Percentiles rank a stretch among this genome's conserved stretches.
Conservation (phyloP, 2,888 invertebrate species). For the Sphinx pinastri region DNA sequence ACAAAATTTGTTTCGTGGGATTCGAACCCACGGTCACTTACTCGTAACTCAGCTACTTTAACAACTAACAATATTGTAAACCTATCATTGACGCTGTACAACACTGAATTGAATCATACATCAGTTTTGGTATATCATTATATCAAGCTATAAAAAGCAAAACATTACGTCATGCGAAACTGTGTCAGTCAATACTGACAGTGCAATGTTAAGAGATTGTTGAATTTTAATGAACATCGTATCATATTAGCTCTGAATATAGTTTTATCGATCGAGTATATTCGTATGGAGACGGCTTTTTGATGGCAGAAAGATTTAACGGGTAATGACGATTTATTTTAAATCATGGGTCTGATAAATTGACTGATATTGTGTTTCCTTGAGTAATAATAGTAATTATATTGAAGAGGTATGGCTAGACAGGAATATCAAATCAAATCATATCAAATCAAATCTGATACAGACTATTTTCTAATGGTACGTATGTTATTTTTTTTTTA, state of each 20-base stretch:
- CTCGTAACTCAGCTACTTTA: too few species aligned
- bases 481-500: too few species aligned
- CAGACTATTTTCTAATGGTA: too few species aligned
- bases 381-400: not conserved
- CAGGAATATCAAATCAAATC: too few species aligned
- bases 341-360: not conserved
- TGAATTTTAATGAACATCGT: constrained; percentile 12
- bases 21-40: too few species aligned
- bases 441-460: too few species aligned
- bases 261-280: constrained; percentile 13
- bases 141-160: not conserved
- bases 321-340: not conserved
- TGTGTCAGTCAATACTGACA: constrained; percentile 19
- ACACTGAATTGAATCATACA: not conserved
- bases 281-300: constrained; percentile 4
- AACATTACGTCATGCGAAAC: constrained; percentile 11
- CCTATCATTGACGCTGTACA: not conserved
- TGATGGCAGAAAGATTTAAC: not conserved
- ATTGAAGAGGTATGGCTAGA: not conserved
- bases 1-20: too few species aligned
- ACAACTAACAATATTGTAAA: too few species aligned
- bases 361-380: not conserved
- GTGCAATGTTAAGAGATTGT: constrained; percentile 13
- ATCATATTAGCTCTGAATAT: constrained; percentile 4
- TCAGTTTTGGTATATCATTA: not conserved